phyloP scores from a whole-genome alignment of 2,113 vertebrate genomes.

The Marmota monax region DNA sequence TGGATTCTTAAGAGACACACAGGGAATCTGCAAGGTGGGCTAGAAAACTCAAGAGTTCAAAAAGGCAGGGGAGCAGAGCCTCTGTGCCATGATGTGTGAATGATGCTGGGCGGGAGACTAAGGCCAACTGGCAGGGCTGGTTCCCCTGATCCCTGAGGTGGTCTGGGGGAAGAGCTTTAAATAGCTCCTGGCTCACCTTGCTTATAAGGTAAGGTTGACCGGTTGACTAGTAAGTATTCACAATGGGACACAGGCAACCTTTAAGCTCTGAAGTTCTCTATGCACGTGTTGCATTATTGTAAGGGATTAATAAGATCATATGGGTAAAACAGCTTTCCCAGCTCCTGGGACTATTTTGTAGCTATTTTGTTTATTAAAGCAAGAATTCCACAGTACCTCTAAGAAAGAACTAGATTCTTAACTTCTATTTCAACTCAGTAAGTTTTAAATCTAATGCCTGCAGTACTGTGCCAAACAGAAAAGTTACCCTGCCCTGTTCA shows the following conservation, averaged over 20 bases:
- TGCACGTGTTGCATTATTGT: neutral
- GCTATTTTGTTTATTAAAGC: neutral
- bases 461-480: neutral
- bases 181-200: neutral
- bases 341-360: too few species aligned
- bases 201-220: neutral
- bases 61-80: fast-evolving
- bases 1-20: neutral
- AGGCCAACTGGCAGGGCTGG: neutral
- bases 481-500: neutral
- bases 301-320: fast-evolving
- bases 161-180: neutral
- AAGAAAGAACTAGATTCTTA: neutral
- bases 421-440: neutral
- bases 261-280: fast-evolving
- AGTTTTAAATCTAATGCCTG: neutral
- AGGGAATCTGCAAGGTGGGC: too few species aligned
- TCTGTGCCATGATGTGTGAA: neutral
- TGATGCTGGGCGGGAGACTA: neutral
- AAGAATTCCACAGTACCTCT: neutral
- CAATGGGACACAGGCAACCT: neutral
- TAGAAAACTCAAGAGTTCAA: neutral
- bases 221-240: too few species aligned
- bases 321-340: neutral
- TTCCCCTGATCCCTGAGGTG: too few species aligned